phyloP scores from a whole-genome alignment of 2,797 vertebrate species.

The Acropternis orthonyx region DNA sequence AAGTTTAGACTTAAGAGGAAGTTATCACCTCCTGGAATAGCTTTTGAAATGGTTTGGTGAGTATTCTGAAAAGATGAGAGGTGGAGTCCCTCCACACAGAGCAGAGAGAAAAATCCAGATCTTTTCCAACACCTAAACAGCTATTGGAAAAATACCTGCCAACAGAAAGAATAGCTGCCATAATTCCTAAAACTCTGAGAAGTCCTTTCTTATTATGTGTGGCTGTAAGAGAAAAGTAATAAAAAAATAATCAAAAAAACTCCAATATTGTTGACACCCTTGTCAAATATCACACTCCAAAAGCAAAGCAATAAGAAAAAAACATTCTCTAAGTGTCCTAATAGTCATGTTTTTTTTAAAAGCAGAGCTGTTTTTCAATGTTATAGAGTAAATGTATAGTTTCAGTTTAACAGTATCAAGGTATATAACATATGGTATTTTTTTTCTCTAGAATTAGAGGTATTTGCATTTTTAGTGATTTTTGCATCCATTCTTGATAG shows the following conservation, averaged over 20 bases:
- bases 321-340: not conserved
- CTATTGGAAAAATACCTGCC: not conserved
- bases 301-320: not conserved
- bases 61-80: not conserved
- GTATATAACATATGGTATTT: not conserved
- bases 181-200: not conserved
- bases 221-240: not conserved
- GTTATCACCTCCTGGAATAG: not conserved
- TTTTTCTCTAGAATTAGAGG: not conserved
- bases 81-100: not conserved
- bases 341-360: not conserved
- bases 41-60: not conserved
- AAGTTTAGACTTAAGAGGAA: not conserved
- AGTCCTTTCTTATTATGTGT: not conserved
- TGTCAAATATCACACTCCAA: not conserved
- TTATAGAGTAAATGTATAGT: not conserved
- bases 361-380: not conserved
- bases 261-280: not conserved
- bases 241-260: not conserved
- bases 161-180: not conserved
- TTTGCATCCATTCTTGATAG: not conserved
- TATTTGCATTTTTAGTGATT: not conserved
- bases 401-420: not conserved
- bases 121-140: not conserved
- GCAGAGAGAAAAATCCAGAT: not conserved